These are phyloP conservation scores for Sebastes fasciatus DNA, from an alignment of 2,113 vertebrate genomes.

Conservation along the genomic window DNA sequence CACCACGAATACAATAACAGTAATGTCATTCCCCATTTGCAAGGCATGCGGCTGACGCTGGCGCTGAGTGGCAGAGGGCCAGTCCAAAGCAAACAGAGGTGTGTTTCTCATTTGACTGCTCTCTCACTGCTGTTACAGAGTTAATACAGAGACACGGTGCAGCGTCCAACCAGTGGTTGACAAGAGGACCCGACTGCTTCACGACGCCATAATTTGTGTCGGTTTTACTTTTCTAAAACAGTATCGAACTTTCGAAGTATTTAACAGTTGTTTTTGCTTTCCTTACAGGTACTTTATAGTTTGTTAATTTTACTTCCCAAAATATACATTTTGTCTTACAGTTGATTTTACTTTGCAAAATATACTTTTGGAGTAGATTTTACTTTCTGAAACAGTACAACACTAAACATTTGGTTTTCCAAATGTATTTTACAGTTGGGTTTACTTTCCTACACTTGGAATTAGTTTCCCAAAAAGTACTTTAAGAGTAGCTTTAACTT, in stretches of 20 bases:
- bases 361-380: neutral
- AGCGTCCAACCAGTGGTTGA: neutral
- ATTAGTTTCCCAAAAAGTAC: neutral
- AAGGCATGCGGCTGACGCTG: slow-evolving; percentile 62
- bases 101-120: slow-evolving; percentile 73
- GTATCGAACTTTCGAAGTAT: neutral
- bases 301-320: neutral
- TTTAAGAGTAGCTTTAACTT: neutral
- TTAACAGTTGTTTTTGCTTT: neutral
- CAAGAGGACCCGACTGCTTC: neutral
- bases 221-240: neutral
- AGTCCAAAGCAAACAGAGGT: slow-evolving; percentile 81
- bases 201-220: neutral
- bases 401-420: neutral
- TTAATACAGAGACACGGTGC: neutral
- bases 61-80: slow-evolving; percentile 50
- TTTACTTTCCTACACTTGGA: neutral
- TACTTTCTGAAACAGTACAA: neutral
- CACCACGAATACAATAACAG: slow-evolving; percentile 25
- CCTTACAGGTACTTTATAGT: neutral
- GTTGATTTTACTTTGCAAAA: neutral
- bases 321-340: neutral
- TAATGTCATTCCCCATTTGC: slow-evolving; percentile 68
- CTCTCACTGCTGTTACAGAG: slow-evolving; percentile 25
- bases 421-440: neutral